Evolutionary conservation across 2,888 invertebrate genomes (phyloP), one percentile per base, ranked within the genome.

Genomic region (Cataglyphis rosenhaueri): DNA sequence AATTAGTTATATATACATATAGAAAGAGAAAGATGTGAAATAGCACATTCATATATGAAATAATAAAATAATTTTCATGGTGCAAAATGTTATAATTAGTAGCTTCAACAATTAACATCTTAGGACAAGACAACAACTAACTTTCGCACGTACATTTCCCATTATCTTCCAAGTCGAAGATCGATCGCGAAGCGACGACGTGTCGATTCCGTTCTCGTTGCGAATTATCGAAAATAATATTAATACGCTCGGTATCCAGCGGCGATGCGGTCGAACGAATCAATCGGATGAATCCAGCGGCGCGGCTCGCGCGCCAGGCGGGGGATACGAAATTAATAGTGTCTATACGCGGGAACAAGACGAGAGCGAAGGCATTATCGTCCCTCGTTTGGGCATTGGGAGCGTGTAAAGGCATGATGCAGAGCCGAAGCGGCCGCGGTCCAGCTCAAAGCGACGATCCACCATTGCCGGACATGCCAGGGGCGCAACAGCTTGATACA

Each of bases 401-500:
- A 93, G 92, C 92, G 92, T 93, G 93, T 93, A 93, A 92, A 92
- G 91, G 89, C 89, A 93, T 92, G 93, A 94, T 93, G 91, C 92
- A 93, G 91, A 92, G 92, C 91, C 91, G 89, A 88, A 90, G 92
- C 89, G 89, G 92, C 66, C 91, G 91, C 92, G 92, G 92, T 91
- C 90, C 88, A 87, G 88, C 91, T 93, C 94, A 94, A 94, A 94
- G 94, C 93, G 91, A 93, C 91, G 91, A 92, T 93, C 92, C 92
- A 91, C 91, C 91, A 93, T 93, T 91, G 92, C 91, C 91, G 93
- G 93, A 94, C 94, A 92, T 92, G 94, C 94, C 94, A 92, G 93
- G 94, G 94, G 94, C 94, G 94, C 94, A 94, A 93, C 94, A 93
- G 94, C 93, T 93, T 94, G 94, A 94, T 94, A 93, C 94, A 94